These are phyloP conservation scores for Tenualosa ilisha DNA, from an alignment of 2,797 vertebrate genomes.

Conservation along the genomic window DNA sequence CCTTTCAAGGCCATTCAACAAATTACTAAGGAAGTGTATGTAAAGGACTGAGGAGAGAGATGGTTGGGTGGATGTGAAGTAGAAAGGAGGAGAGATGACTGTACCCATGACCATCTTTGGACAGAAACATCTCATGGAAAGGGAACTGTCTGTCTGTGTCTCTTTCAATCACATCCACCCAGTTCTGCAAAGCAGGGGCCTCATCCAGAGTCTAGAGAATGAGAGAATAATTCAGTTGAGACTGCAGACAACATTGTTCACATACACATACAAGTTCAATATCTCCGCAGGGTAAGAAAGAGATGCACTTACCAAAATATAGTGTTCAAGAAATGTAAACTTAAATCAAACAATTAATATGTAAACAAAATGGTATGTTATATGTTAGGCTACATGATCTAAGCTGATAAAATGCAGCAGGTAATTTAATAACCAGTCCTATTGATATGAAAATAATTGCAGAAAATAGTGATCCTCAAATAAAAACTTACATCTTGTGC, in stretches of 20 bases:
- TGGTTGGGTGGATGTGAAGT: not conserved
- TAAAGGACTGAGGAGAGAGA: not conserved
- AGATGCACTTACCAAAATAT: not conserved
- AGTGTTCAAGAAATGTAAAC: not conserved
- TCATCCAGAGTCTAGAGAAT: constrained; percentile 71
- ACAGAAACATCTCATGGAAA: constrained; percentile 90
- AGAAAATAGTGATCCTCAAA: no score
- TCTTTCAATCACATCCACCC: constrained; percentile 85
- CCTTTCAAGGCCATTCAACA: no score
- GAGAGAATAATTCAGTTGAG: not conserved
- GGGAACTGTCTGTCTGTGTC: constrained; percentile 90
- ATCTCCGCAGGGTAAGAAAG: not conserved
- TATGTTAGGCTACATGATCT: not conserved
- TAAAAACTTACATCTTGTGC: no score
- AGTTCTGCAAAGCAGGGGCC: constrained; percentile 77
- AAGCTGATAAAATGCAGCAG: not conserved
- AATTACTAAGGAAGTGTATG: no score
- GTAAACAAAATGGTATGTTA: no score
- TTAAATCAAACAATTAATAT: no score
- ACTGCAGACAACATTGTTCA: not conserved
- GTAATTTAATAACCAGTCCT: no score
- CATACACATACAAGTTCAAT: not conserved
- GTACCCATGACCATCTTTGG: constrained; percentile 86
- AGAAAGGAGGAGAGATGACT: not conserved
- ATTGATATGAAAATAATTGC: no score